Evolutionary conservation across 2,888 invertebrate genomes (phyloP).

Genomic region (Muschampia plurimacula): DNA sequence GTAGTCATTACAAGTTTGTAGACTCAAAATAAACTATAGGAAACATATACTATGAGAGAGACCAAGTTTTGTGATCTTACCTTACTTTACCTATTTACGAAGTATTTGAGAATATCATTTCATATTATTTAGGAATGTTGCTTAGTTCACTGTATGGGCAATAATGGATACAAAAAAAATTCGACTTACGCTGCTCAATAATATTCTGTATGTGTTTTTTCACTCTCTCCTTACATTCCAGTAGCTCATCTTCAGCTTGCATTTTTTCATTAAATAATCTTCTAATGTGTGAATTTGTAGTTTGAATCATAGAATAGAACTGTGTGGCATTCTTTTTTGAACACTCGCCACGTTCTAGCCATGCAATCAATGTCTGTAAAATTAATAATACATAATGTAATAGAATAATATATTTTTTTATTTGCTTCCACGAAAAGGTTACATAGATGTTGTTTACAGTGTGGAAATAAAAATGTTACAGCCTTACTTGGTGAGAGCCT

Average conservation of each 20-base stretch:
- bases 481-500: too few relatives aligned
- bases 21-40: background rate
- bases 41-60: background rate
- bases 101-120: slow-evolving; percentile 2
- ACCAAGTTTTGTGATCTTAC: background rate
- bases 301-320: slow-evolving; percentile 98
- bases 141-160: slow-evolving; percentile 12
- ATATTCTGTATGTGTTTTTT: slow-evolving; percentile 94
- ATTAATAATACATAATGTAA: background rate
- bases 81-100: background rate
- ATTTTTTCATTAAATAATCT: slow-evolving; percentile 94
- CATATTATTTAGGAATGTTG: background rate
- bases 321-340: slow-evolving; percentile 95
- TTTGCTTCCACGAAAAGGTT: too few relatives aligned
- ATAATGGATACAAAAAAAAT: background rate
- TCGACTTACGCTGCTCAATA: slow-evolving; percentile 95
- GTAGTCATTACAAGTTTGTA: background rate
- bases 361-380: slow-evolving; percentile 91
- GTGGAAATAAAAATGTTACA: too few relatives aligned
- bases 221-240: slow-evolving; percentile 93
- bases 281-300: slow-evolving; percentile 96
- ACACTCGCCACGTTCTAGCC: slow-evolving; percentile 98
- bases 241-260: slow-evolving; percentile 94
- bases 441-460: too few relatives aligned
- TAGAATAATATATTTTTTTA: too few relatives aligned